These are phyloP conservation scores for Eurytoma adleriae DNA, from an alignment of 2,888 invertebrate genomes.

Conservation along the genomic window DNA sequence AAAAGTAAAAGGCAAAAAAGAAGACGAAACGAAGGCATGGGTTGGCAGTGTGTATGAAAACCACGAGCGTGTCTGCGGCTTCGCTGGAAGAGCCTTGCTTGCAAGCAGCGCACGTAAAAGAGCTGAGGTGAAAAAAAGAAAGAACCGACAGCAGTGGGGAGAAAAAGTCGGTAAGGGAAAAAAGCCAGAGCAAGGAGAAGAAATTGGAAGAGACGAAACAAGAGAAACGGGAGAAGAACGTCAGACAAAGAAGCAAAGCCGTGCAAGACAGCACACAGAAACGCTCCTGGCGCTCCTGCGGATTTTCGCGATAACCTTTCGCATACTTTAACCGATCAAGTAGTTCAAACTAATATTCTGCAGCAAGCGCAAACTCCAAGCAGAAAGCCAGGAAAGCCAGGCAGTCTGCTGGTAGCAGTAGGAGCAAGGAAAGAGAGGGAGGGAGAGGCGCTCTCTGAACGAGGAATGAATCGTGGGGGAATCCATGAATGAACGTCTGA, in stretches of 20 bases:
- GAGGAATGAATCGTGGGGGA: constrained; percentile 39
- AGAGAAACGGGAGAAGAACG: constrained; percentile 34
- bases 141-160: constrained; percentile 21
- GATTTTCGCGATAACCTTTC: not conserved
- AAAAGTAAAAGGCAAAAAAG: constrained; percentile 7
- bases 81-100: too few relatives aligned
- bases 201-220: constrained; percentile 52
- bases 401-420: not conserved
- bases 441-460: constrained; percentile 18
- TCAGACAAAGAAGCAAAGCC: constrained; percentile 51
- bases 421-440: not conserved
- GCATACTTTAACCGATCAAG: too few relatives aligned
- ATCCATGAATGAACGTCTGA: constrained; percentile 55
- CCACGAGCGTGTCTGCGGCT: too few relatives aligned
- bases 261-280: constrained; percentile 13
- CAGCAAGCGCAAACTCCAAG: not conserved
- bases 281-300: not conserved
- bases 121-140: constrained; percentile 32
- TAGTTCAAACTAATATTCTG: not conserved
- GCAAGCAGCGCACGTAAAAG: constrained; percentile 36
- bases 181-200: constrained; percentile 36
- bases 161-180: constrained; percentile 42
- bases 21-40: constrained; percentile 33
- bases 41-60: too few relatives aligned
- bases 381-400: not conserved